phyloP scores from a whole-genome alignment of 2,797 vertebrate species.

The Benthosema pterotum region DNA sequence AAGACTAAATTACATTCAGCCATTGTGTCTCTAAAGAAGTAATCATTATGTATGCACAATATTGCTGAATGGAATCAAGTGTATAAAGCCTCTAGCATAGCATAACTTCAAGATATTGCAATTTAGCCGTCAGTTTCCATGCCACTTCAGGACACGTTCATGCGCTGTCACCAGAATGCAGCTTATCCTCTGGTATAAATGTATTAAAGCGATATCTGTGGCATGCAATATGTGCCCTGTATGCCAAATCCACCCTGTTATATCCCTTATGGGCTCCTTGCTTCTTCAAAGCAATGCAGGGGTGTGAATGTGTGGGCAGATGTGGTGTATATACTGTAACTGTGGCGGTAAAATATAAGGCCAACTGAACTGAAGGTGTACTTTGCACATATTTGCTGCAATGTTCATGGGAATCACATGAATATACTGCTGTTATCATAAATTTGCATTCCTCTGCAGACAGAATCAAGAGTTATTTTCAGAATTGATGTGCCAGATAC shows the following conservation, averaged over 20 bases:
- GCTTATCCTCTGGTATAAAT: constrained; percentile 14
- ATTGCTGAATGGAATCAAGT: too few relatives aligned
- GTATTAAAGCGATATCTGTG: constrained; percentile 16
- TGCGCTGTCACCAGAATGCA: constrained; percentile 4
- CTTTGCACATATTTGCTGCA: too few relatives aligned
- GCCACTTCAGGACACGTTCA: too few relatives aligned
- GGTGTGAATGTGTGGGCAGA: background rate
- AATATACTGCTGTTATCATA: constrained; percentile 6
- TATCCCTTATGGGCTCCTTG: background rate
- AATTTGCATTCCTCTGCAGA: background rate
- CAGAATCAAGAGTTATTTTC: constrained; percentile 10
- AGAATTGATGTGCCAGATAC: constrained; percentile 36
- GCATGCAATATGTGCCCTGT: constrained; percentile 15
- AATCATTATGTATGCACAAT: too few relatives aligned
- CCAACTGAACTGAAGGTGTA: background rate
- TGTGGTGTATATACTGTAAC: background rate
- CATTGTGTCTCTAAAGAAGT: too few relatives aligned
- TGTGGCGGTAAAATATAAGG: background rate
- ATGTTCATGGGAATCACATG: too few relatives aligned
- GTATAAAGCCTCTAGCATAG: too few relatives aligned
- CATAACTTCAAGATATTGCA: too few relatives aligned
- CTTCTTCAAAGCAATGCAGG: constrained; percentile 1
- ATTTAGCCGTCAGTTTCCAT: too few relatives aligned
- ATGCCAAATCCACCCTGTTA: constrained; percentile 10
- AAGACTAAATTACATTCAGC: too few relatives aligned